A percentile compares a stretch with the other conserved stretches of the same genome.
These are phyloP conservation scores for Vollenhovia emeryi DNA, from an alignment of 1,140 invertebrate species.

Conservation along the genomic window DNA sequence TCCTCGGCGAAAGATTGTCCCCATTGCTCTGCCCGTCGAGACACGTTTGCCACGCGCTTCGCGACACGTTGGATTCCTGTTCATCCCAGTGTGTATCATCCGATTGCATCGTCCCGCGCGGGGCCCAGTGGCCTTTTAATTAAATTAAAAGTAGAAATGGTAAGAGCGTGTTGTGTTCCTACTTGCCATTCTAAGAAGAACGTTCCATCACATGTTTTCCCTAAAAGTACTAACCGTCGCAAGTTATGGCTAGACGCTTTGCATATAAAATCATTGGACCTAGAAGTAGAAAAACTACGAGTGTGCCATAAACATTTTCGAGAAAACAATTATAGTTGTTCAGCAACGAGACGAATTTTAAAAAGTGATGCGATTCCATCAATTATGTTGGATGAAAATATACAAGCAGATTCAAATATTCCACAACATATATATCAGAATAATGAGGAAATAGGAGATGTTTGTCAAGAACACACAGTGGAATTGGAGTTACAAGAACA, in stretches of 20 bases:
- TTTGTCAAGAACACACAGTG: not conserved
- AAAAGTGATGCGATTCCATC: not conserved
- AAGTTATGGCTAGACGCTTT: not conserved
- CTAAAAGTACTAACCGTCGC: not conserved
- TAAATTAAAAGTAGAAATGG: not conserved
- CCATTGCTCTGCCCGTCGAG: no score
- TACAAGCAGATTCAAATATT: not conserved
- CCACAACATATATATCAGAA: not conserved
- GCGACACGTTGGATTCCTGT: no score
- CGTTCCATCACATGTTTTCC: not conserved
- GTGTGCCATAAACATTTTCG: conserved; percentile 9
- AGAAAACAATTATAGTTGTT: not conserved
- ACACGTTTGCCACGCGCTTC: no score
- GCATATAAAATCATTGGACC: not conserved
- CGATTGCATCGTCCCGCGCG: no score
- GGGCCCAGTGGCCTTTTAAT: no score
- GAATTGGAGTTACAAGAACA: not conserved
- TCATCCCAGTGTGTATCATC: no score
- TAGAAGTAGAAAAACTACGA: not conserved
- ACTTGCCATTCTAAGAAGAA: not conserved
- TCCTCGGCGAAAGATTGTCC: no score
- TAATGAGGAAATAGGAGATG: not conserved
- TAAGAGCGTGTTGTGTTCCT: not conserved
- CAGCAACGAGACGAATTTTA: not conserved
- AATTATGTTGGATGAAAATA: not conserved